Percentiles rank a stretch among this genome's conserved stretches.
phyloP scores from a whole-genome alignment of 2,113 vertebrate species.

The Odobenus rosmarus region DNA sequence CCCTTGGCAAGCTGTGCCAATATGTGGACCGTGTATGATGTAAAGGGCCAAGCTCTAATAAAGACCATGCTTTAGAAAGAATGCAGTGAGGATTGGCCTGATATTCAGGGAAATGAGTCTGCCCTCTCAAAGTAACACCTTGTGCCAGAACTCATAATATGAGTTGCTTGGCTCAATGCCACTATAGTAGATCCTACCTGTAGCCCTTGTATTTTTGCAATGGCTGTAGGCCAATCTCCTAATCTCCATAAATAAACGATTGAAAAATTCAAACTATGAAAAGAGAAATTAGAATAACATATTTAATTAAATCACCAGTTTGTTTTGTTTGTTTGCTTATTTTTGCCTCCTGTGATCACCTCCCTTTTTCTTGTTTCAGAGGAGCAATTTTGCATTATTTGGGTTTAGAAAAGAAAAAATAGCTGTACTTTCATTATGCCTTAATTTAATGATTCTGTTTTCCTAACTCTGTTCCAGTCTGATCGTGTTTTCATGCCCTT shows the following conservation, averaged over 20 bases:
- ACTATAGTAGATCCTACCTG: not conserved
- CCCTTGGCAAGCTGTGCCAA: conserved; percentile 48
- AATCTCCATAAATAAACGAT: conserved; percentile 45
- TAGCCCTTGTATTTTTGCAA: not conserved
- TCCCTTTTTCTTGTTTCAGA: conserved; percentile 24
- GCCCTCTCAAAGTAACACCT: conserved; percentile 52
- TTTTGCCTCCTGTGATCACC: not conserved
- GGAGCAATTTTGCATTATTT: conserved; percentile 45
- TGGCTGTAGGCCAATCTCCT: conserved; percentile 47
- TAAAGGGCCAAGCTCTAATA: conserved; percentile 73
- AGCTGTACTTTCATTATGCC: conserved; percentile 40
- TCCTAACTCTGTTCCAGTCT: conserved; percentile 43
- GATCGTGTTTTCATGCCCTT: conserved; percentile 49
- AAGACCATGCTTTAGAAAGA: conserved; percentile 69
- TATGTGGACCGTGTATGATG: not conserved
- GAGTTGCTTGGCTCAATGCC: conserved; percentile 55
- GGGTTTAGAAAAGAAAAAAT: not conserved
- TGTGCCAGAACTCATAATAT: conserved; percentile 66
- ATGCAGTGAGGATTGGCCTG: conserved; percentile 55
- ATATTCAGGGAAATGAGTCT: conserved; percentile 52
- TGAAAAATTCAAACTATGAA: conserved; percentile 7
- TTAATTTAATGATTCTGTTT: conserved; percentile 64
- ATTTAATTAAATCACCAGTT: conserved; percentile 24
- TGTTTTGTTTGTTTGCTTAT: not conserved
- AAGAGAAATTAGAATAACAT: conserved; percentile 49